Evolutionary conservation across 2,113 vertebrate species (phyloP), one percentile per base, ranked within the genome.

Genomic region (Nerophis lumbriciformis): DNA sequence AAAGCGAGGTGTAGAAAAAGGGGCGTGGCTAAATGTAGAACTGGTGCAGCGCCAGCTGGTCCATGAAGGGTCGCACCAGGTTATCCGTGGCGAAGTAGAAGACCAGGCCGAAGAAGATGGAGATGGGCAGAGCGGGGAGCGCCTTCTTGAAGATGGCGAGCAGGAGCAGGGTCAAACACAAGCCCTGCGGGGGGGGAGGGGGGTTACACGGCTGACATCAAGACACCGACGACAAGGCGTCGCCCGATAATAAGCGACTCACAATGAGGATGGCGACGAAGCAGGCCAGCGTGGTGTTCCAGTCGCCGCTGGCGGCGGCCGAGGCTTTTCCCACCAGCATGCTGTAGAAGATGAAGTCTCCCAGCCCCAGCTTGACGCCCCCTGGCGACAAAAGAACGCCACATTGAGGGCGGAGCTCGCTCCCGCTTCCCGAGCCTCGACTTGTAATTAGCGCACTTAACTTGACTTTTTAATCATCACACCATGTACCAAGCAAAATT

Each of bases 311-410:
- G 85, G 95, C 97, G n/a, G 95, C 91, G 67, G 96, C 97, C 14
- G 97, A 99, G 58, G 96, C 97, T 88, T 99, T 99, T 59, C 97
- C 97, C 80, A 99, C 96, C 65, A 99, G 84, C 88, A 99, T 97
- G 80, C 96, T 98, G 90, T 99, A 99, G 90, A 99, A 99, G 88
- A 99, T 99, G 87, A 99, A 99, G 82, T 99, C 97, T 79, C 95
- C 95, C 36, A 99, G 88, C 45, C 97, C 96, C 2, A 99, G 93
- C 62, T 99, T 99, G 53, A 99, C 95, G 65, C 96, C 96, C 76
- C 96, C 97, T 99, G 83, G 53, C 77, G 72, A 80, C 57, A 87
- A 78, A 78, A 82, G 79, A 11, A 81, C 39, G 63, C 70, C 71
- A 6, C 72, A 69, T 15, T 84, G 64, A 83, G 80, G 73, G 66